Evolutionary conservation across 2,888 invertebrate genomes (phyloP).

Genomic region (Rotaria socialis): DNA sequence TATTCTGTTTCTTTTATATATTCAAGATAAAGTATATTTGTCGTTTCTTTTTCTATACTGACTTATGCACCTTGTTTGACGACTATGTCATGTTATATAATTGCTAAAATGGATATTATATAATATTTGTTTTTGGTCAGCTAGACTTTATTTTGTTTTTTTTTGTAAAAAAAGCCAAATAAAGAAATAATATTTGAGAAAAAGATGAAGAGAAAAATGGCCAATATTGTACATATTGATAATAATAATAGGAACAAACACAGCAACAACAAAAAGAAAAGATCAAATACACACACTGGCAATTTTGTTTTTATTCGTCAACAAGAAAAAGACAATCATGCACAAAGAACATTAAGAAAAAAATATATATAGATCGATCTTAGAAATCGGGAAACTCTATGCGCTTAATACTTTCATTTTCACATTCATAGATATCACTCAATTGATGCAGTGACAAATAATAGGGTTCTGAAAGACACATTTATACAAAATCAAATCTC

Average conservation of each 20-base stretch:
- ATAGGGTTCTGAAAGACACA: not conserved
- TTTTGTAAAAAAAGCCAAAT: conserved; percentile 11
- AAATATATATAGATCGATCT: not conserved
- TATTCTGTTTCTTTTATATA: not conserved
- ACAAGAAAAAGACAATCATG: not conserved
- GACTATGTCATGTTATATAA: no score
- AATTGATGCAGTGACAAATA: not conserved
- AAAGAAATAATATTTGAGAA: not conserved
- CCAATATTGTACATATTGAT: conserved; percentile 6
- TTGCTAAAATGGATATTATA: no score
- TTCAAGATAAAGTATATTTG: no score
- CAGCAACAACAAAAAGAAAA: not conserved
- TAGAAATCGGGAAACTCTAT: not conserved
- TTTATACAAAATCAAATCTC: conserved; percentile 5
- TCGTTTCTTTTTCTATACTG: no score
- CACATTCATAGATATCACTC: not conserved
- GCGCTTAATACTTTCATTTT: not conserved
- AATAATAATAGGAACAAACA: conserved; percentile 4
- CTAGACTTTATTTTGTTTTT: not conserved
- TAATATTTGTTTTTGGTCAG: not conserved
- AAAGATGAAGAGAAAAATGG: not conserved
- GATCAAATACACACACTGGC: not conserved
- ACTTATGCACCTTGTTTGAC: no score
- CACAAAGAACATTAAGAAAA: not conserved
- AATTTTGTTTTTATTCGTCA: not conserved